Conservation (phyloP, 1,140 invertebrate genomes). For the Bombus affinis region DNA sequence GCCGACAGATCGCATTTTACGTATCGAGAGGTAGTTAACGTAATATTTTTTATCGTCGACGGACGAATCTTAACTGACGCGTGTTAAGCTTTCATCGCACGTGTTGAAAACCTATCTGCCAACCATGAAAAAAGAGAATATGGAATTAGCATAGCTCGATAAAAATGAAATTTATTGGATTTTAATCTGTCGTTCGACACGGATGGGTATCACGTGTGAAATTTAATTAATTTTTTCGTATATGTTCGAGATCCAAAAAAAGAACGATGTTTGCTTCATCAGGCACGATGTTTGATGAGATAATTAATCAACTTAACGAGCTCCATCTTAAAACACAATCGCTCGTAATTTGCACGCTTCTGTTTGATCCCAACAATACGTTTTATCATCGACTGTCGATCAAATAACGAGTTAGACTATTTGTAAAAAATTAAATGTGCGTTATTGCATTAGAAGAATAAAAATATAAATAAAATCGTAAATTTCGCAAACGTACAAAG, state of each 20-base stretch:
- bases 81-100: background rate
- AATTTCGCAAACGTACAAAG: no score
- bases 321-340: background rate
- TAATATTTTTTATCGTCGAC: slow-evolving; percentile 1
- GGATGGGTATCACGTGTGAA: background rate
- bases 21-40: background rate
- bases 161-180: slow-evolving; percentile 19
- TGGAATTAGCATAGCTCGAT: slow-evolving; percentile 31
- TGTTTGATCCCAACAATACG: background rate
- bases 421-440: background rate
- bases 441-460: rapidly evolving
- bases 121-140: background rate
- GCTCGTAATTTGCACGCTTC: no score
- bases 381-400: background rate
- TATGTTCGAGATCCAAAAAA: background rate
- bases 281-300: background rate
- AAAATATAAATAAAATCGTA: background rate
- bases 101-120: background rate
- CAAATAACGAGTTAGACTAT: background rate
- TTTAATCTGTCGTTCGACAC: slow-evolving; percentile 10
- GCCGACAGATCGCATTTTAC: background rate
- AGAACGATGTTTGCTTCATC: background rate
- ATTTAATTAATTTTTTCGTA: background rate
- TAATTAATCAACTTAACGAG: background rate
- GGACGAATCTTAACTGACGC: background rate